Base-by-base conservation (phyloP, 2,797 vertebrate species). In the Darevskia nairensis region DNA sequence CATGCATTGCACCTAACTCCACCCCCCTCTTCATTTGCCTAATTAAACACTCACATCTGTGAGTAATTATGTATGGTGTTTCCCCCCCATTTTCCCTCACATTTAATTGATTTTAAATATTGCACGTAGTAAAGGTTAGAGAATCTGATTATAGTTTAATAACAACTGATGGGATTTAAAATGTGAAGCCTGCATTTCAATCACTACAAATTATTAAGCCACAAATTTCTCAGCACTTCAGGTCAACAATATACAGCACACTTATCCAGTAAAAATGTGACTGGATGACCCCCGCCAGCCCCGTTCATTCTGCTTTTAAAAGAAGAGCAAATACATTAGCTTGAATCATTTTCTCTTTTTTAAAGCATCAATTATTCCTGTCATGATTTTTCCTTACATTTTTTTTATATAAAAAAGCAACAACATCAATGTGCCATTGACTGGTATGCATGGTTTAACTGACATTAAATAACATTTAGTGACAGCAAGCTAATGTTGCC, bases 391-490 rank as follows among this genome's bases (percentile, higher is more conserved):
- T 27, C 15, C 15, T n/a, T 32, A 72, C 27, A 2, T 10, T 23
- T 46, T 13, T 64, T 50, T 15, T 8, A 59, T 74, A 32, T 35
- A 74, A 15, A 80, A 87, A 82, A 74, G 35, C 35, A 35, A 35
- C 35, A 35, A 35, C 35, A 35, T 35, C 50, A 55, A 55, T 3
- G 1, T 55, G 50, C 46, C 11, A 41, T 2, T 89, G 77, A 75
- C 39, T 89, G 3, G 71, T 80, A 80, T 75, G 41, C 39, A 75
- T 55, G 19, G 32, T 81, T 19, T n/a, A 81, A 50, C 83, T 81
- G 59, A 55, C 77, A 85, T 89, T 85, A 89, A 85, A 71, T 85
- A 85, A 85, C 68, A 83, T 85, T 85, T 66, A 81, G 55, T 89
- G 83, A 85, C 83, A 85, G 88, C 44, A 55, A 85, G 55, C 44